Evolutionary conservation across 2,797 vertebrate genomes (phyloP), one percentile per base, ranked within the genome.

Genomic region (Semotilus atromaculatus): DNA sequence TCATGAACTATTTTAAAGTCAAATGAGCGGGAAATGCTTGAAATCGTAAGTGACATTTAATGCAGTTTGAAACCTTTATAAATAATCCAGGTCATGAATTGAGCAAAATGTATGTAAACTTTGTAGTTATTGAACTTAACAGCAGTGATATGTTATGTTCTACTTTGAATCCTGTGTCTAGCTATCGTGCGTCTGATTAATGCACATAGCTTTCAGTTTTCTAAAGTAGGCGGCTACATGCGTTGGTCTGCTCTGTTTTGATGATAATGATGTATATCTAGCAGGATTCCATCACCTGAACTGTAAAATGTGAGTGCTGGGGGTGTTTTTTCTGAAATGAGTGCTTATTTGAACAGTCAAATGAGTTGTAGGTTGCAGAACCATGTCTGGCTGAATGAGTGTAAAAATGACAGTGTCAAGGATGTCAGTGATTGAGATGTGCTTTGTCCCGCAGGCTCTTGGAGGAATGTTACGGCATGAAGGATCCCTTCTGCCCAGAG

Each of bases 401-500:
- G 16, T 2, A 19, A 1, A 16, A 48, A 48, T 16, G 13, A 26
- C 1, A 38, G 36, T 36, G 36, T 36, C 5, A 36, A 36, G 6
- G 14, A 5, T 11, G 16, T 31, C n/a, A 9, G 11, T 9, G 48
- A 75, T 7, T 14, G 5, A 74, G 38, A 62, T 21, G 38, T 3
- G 29, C 5, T 43, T 60, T 90, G 2, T 80, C 38, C 86, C 3
- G 0, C 70, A 98, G 97, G 80, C 90, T 98, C 79, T 92, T 98
- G 40, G 97, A 99, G 89, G 96, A 98, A 77, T 93, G 97, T 89
- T 97, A 93, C 73, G 91, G 97, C 85, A 94, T 94, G 88, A 96
- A 92, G 87, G 97, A 98, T 90, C 97, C 97, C 7, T 98, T 98
- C 92, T 94, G 90, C 74, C 92, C 96, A 0, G 93, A 96, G 80